Conservation (phyloP, 2,113 vertebrate species). For the Baryphthengus martii region DNA sequence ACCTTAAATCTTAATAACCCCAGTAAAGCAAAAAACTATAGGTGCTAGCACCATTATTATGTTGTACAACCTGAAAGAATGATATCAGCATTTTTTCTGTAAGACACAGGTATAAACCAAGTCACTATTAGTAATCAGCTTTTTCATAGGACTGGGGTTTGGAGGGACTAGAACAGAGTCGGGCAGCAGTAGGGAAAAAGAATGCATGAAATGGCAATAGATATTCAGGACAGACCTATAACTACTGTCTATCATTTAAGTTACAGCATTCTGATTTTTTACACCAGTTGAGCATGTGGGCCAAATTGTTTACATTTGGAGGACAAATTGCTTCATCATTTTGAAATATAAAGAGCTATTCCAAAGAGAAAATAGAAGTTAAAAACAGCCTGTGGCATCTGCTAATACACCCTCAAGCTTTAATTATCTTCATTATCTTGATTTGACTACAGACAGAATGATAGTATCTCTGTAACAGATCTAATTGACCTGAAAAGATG, state of each 20-base stretch:
- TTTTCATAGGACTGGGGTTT: neutral
- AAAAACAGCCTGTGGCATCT: neutral
- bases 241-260: neutral
- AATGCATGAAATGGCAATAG: neutral
- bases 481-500: slow-evolving; percentile 14
- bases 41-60: neutral
- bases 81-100: neutral
- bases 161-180: neutral
- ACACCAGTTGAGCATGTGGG: neutral
- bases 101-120: neutral
- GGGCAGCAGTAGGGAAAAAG: neutral
- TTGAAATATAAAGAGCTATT: neutral
- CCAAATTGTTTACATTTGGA: neutral
- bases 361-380: neutral
- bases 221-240: neutral
- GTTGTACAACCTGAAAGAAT: neutral
- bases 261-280: neutral
- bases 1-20: neutral
- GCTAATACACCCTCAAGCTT: neutral
- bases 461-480: neutral
- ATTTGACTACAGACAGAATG: neutral
- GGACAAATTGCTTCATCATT: neutral
- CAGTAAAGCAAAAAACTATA: neutral
- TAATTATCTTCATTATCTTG: neutral
- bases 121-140: neutral